Conservation (phyloP, 92 coral and sea anemone genomes). For the Zoanthus sociatus region DNA sequence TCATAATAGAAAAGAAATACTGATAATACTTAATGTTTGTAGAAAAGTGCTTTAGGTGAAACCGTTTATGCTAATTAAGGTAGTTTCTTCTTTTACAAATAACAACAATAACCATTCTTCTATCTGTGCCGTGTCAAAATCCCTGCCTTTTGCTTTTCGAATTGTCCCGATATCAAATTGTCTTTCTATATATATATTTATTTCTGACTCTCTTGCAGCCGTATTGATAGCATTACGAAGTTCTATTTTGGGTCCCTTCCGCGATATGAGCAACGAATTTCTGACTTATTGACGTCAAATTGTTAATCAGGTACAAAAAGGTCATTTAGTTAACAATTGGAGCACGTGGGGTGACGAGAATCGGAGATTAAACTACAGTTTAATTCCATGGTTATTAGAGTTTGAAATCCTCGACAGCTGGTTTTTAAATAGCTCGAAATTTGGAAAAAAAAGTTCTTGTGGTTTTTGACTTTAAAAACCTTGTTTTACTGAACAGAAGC, state of each 20-base stretch:
- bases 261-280: constrained; percentile 40
- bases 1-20: constrained; percentile 34
- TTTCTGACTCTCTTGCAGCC: neutral
- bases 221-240: neutral
- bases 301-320: constrained; percentile 36
- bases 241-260: constrained; percentile 36
- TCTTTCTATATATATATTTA: constrained; percentile 1
- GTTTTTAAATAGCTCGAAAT: constrained; percentile 8
- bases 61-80: constrained; percentile 44
- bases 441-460: neutral
- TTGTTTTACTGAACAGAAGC: neutral
- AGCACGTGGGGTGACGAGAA: constrained; percentile 48
- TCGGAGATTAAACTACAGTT: constrained; percentile 26
- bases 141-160: neutral
- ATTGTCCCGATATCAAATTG: neutral
- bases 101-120: constrained; percentile 18
- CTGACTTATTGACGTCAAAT: constrained; percentile 50
- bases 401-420: constrained; percentile 32
- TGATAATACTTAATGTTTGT: constrained; percentile 48
- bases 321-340: constrained; percentile 29
- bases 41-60: constrained; percentile 50
- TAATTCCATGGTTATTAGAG: neutral
- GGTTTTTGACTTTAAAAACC: neutral
- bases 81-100: constrained; percentile 44
- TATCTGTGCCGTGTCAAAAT: neutral